phyloP scores from a whole-genome alignment of 2,888 invertebrate genomes.

The Galerucella nymphaeae region DNA sequence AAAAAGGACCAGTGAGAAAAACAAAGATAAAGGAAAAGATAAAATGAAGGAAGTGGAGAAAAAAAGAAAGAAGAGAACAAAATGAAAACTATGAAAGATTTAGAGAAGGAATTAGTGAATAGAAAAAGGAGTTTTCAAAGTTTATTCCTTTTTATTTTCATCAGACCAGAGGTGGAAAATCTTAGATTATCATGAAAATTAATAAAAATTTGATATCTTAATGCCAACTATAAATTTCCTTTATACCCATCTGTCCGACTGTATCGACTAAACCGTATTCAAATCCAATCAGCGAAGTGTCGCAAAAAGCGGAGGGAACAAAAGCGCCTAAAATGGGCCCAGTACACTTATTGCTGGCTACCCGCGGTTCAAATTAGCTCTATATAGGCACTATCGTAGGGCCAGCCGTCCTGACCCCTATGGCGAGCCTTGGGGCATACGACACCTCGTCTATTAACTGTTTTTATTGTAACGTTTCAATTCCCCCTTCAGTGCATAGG shows the following conservation, averaged over 20 bases:
- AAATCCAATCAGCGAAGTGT: slow-evolving; percentile 63
- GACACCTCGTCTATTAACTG: slow-evolving; percentile 67
- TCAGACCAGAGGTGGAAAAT: no score
- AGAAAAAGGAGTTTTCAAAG: no score
- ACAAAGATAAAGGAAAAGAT: no score
- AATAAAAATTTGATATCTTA: slow-evolving; percentile 7
- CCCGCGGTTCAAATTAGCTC: slow-evolving; percentile 66
- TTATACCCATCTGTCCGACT: slow-evolving; percentile 40
- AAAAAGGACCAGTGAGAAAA: no score
- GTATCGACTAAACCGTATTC: slow-evolving; percentile 57
- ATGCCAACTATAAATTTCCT: background rate
- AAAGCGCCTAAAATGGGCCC: slow-evolving; percentile 56
- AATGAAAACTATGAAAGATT: no score
- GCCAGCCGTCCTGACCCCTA: slow-evolving; percentile 58
- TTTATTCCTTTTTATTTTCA: no score
- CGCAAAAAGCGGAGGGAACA: slow-evolving; percentile 56
- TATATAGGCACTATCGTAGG: slow-evolving; percentile 60
- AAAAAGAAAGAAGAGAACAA: no score
- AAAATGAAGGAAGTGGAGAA: no score
- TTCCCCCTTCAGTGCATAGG: slow-evolving; percentile 55
- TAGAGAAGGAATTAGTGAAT: no score
- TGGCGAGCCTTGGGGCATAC: slow-evolving; percentile 62
- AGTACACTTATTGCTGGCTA: slow-evolving; percentile 63
- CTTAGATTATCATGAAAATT: no score
- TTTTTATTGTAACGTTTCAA: slow-evolving; percentile 66